Conservation (phyloP, 2,888 invertebrate genomes). For the Scaptomyza parva region DNA sequence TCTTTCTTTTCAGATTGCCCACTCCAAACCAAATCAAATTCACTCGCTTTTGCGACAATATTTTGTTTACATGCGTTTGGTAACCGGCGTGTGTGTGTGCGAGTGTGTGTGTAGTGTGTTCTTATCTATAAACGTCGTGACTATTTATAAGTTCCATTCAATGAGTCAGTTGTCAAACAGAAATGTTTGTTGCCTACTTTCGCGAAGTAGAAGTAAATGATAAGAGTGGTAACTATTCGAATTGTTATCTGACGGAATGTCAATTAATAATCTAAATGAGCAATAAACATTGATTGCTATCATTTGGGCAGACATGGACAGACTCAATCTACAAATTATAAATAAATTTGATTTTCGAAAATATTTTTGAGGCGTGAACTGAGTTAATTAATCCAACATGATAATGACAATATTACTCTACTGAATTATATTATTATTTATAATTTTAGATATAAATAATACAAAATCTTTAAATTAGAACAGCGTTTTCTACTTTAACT, state of each 20-base stretch:
- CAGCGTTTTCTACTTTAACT: neutral
- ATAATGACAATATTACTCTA: too few species aligned
- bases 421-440: too few species aligned
- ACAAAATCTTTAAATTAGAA: neutral
- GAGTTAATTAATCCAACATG: too few species aligned
- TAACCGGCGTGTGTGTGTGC: too few species aligned
- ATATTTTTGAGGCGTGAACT: too few species aligned
- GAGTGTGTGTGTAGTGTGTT: too few species aligned
- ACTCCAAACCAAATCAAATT: slow-evolving; percentile 5
- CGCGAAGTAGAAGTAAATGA: slow-evolving; percentile 12
- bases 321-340: neutral
- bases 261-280: slow-evolving; percentile 20
- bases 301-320: neutral
- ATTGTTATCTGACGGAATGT: slow-evolving; percentile 14
- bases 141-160: neutral
- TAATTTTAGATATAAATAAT: too few species aligned
- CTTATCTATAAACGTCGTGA: slow-evolving; percentile 31
- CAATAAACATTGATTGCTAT: slow-evolving; percentile 35
- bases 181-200: slow-evolving; percentile 44
- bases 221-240: slow-evolving; percentile 23
- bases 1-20: neutral
- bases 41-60: neutral
- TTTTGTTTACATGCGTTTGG: slow-evolving; percentile 18
- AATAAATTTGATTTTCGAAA: too few species aligned
- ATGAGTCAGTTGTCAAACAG: slow-evolving; percentile 49